phyloP scores from a whole-genome alignment of 2,797 vertebrate genomes.

The Myotis daubentonii region DNA sequence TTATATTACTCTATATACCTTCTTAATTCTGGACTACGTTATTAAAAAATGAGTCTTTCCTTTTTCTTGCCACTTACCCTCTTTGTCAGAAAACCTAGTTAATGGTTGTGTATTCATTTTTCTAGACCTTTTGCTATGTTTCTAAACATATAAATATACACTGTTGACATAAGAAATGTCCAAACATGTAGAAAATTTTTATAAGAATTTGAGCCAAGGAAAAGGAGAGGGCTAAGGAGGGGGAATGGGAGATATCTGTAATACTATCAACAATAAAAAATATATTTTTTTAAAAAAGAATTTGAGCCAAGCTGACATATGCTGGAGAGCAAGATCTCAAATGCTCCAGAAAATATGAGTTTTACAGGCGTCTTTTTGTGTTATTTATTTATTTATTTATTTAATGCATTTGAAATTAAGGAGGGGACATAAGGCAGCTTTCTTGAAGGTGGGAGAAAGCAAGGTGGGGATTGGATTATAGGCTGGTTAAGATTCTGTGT shows the following conservation, averaged over 20 bases:
- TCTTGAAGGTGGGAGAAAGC: too few species aligned
- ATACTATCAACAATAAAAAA: too few species aligned
- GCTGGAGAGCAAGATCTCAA: not conserved
- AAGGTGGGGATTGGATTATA: not conserved
- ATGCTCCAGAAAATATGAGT: not conserved
- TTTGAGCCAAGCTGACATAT: not conserved
- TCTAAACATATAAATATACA: not conserved
- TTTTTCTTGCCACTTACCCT: not conserved
- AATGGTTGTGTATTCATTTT: not conserved
- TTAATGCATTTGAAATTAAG: not conserved
- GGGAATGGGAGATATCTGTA: too few species aligned
- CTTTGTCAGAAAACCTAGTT: not conserved
- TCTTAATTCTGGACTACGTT: not conserved
- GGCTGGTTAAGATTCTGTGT: not conserved
- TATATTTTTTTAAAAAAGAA: not conserved
- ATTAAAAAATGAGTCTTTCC: conserved; percentile 2
- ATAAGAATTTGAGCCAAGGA: not conserved
- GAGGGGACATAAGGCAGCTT: not conserved
- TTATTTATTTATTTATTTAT: too few species aligned
- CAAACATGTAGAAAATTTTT: not conserved
- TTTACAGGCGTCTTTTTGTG: not conserved
- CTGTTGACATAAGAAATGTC: not conserved
- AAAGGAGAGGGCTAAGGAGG: too few species aligned
- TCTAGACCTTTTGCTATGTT: not conserved
- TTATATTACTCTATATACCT: not conserved